Evolutionary conservation across 37 sponge, comb jelly and placozoan species (phyloP), one percentile per base, ranked within the genome.

Genomic region (Spongilla lacustris): DNA sequence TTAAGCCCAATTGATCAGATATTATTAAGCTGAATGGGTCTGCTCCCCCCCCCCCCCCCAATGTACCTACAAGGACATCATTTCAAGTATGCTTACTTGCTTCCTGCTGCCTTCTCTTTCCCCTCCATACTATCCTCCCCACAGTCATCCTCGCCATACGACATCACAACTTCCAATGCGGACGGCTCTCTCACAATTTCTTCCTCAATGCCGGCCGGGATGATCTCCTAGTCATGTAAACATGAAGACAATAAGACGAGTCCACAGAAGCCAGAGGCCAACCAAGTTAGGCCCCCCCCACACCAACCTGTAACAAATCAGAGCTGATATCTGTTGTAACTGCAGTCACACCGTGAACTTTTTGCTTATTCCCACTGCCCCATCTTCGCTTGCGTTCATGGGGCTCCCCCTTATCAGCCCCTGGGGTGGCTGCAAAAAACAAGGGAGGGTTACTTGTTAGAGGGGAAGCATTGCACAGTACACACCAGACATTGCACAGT

Each of bases 231-330:
- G 1, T 13, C 23, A 78, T 27, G 21, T 21, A 12, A 2, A 29
- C n/a, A n/a, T n/a, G 19, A 32, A 24, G n/a, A 36, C 25, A 46
- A 46, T 14, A 37, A 36, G 17, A 6, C 50, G 41, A 8, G 31
- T 9, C 41, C 41, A 41, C 41, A 3, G 41, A 41, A 41, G 6
- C 6, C 41, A n/a, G n/a, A n/a, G n/a, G n/a, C 41, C 41, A 41
- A 41, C 41, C 6, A 41, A 41, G n/a, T n/a, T n/a, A n/a, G 41
- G 41, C 50, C 23, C 17, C 70, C 70, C 27, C 6, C 29, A 70
- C 71, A 70, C 27, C 27, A 38, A 87, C 92, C 88, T 92, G 79
- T 11, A 92, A 71, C 5, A 84, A 34, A 50, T 92, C 92, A 33
- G 92, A 87, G 76, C 85, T 92, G 76, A 92, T 87, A 23, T 73